Base-by-base conservation (phyloP, 2,888 invertebrate species). In the Athetis lepigone region DNA sequence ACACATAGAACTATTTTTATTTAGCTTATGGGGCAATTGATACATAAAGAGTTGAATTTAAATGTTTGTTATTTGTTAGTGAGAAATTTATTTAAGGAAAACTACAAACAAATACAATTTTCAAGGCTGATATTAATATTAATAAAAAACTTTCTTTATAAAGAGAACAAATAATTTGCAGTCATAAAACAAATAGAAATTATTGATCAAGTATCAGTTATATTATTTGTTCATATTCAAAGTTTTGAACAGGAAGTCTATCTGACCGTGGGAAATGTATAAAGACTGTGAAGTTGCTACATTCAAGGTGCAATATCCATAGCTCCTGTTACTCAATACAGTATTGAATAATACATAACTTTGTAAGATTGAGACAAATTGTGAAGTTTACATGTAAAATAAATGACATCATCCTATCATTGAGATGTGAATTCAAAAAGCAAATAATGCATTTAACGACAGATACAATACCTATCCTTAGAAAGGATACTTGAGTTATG, bases 381-480 rank as follows among this genome's bases (percentile, higher is more conserved):
- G 51, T 61, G 37, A 57, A 66, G 56, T 58, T 74, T 39, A 55
- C 37, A 57, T 76, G 50, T 58, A 54, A 63, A 71, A 58, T 70
- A 33, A 33, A 71, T 76, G 71, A 71, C 71, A 76, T 71, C 71
- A 71, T 76, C 54, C 37, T 70, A 63, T 50, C 77, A 63, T 54
- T 71, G 54, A 54, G 21, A 54, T 46, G 71, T 76, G 57, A 72
- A 72, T 76, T 58, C 42, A 39, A 75, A 56, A 57, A 59, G 33
- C 62, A 74, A 60, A 52, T 67, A 73, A 57, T 73, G 60, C 57
- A 72, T 39, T 16, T 58, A 55, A 2, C 46, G 43, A 11, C n/a
- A 29, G 54, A 46, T 33, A 63, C 27, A 70, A 45, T 39, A 43
- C 18, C 11, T 36, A 43, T n/a, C 11, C 50, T 46, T 42, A 33